Percentiles rank a stretch among this genome's conserved stretches.
Conservation (phyloP, 2,113 vertebrate species). For the Lucifuga dentata region DNA sequence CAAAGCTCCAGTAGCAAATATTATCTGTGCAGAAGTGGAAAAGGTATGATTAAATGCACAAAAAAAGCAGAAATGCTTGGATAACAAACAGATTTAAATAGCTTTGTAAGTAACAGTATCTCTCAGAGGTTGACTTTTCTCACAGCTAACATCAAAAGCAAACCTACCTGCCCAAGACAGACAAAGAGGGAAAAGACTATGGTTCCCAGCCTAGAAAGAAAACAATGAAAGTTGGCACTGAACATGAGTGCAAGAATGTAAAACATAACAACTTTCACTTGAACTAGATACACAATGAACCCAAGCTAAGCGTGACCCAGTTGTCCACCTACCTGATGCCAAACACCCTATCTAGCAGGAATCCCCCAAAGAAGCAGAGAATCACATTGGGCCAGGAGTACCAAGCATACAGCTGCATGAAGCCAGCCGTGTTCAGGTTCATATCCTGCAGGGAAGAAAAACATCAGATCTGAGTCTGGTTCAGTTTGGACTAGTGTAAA, state of each 20-base stretch:
- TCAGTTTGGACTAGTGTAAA: not conserved
- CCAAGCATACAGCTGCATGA: slow-evolving; percentile 98
- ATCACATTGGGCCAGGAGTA: slow-evolving; percentile 99
- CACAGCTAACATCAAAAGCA: too few species aligned
- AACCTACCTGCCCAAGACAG: slow-evolving; percentile 92
- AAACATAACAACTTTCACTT: slow-evolving; percentile 5
- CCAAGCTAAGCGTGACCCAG: not conserved
- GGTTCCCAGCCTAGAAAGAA: slow-evolving; percentile 88
- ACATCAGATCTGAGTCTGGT: not conserved
- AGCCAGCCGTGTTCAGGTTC: slow-evolving; percentile 89
- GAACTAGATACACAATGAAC: not conserved
- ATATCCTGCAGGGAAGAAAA: slow-evolving; percentile 85
- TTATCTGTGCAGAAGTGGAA: slow-evolving; percentile 77
- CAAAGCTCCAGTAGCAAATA: slow-evolving; percentile 92
- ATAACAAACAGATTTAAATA: too few species aligned
- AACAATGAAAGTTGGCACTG: not conserved
- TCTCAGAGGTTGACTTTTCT: too few species aligned
- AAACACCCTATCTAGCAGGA: slow-evolving; percentile 94
- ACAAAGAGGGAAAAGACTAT: slow-evolving; percentile 93
- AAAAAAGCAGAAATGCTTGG: too few species aligned
- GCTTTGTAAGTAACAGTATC: too few species aligned
- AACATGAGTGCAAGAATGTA: not conserved
- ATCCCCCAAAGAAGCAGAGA: slow-evolving; percentile 96
- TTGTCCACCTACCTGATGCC: slow-evolving; percentile 88
- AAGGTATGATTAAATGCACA: not conserved